Base-by-base conservation (phyloP, 2,113 vertebrate genomes). In the Ailurus styani region DNA sequence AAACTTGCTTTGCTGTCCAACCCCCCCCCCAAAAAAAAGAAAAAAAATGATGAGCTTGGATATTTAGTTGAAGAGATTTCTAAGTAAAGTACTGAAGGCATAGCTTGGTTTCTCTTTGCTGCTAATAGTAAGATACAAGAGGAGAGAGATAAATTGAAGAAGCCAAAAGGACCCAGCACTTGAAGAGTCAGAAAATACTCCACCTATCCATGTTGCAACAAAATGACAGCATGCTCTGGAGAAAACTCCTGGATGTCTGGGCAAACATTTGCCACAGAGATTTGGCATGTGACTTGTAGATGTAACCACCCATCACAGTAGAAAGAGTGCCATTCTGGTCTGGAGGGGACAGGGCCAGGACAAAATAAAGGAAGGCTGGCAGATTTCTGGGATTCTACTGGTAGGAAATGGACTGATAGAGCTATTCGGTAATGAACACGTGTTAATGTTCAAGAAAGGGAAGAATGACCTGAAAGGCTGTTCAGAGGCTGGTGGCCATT, bases 101-200 rank as follows among this genome's bases (percentile, higher is more conserved):
- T 27, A 68, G 25, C 34, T n/a, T 87, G n/a, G 10, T 60, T 81
- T 93, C 68, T 73, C n/a, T n/a, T 87, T 77, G 10, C 31, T 96
- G 21, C 31, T 93, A 77, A 68, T 11, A 50, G 21, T 54, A 45
- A 89, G 66, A 79, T 23, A 8, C 25, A 83, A 92, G 57, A 89
- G 23, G 40, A 90, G 15, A 84, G 17, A 93, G 42, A 87, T 2
- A 87, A 52, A 62, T 31, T 91, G 13, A 64, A 94, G 31, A 93
- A 73, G 40, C 2, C 64, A 81, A 31, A 88, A 66, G 42, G 13
- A 95, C 73, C 13, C 42, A 77, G 29, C 82, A 64, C 15, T 34
- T 64, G 17, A 89, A 64, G 42, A 81, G 68, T 64, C 70, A 52
- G n/a, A 75, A 86, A 92, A 78, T 66, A 60, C 13, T 45, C 85